Evolutionary conservation across 2,113 vertebrate species (phyloP), one percentile per base, ranked within the genome.

Genomic region (Tiliqua scincoides): DNA sequence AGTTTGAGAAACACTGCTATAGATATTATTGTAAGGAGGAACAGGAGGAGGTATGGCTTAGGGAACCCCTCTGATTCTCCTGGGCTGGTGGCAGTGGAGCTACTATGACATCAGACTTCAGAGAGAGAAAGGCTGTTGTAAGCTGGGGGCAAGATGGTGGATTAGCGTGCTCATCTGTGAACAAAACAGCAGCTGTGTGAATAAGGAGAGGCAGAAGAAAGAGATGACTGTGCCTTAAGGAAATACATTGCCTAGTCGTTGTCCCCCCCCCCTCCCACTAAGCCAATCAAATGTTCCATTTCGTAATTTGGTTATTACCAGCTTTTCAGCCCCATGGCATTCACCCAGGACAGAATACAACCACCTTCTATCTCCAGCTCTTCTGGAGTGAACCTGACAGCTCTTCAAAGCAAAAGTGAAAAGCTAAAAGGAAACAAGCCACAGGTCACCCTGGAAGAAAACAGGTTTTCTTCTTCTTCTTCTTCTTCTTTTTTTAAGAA

Each of bases 311-410:
- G 71, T 23, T 48, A 65, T 1, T 63, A 87, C 83, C 35, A 52
- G 23, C 5, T 0, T 0, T 0, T 15, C 52, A 8, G 43, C 43
- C 43, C 4, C 43, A 48, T 48, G 8, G 43, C 43, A 4, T 4
- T 5, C 43, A 4, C 43, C 4, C 43, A 8, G 43, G 32, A 21
- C 37, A 35, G n/a, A 57, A 57, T 15, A n/a, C 20, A 32, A 32
- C 15, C 10, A 30, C 27, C 11, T 17, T 11, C 20, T n/a, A n/a
- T 17, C 54, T 59, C 17, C 75, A 78, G n/a, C n/a, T n/a, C n/a
- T n/a, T n/a, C n/a, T n/a, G n/a, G 30, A 78, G 23, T 74, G 32
- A 88, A 86, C 35, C 10, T 61, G 17, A 17, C n/a, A 27, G 21
- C 18, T 90, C 52, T 18, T 54, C 18, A 18, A n/a, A 79, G 12